Evolutionary conservation across 2,888 invertebrate genomes (phyloP), one percentile per base, ranked within the genome.

Genomic region (Trissonchulus sp.): DNA sequence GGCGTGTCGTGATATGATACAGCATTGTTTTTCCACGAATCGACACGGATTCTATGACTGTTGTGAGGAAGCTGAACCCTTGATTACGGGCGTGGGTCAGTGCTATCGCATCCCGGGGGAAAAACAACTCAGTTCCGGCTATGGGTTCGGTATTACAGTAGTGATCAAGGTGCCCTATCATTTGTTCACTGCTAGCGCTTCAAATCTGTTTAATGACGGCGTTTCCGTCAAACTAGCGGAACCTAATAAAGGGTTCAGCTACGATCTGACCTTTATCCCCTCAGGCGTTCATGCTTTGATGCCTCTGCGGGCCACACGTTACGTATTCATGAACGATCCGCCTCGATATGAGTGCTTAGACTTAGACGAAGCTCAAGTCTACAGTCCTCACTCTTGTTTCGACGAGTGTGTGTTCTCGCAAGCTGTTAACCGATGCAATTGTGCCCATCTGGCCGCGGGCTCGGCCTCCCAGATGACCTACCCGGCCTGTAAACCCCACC

Each of bases 141-240:
- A 78, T 75, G 81, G 81, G 0, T 78, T 79, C 63, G 82, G 81
- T 1, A 77, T 77, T 33, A 76, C 78, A 15, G 75, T 81, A 1
- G 77, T 81, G 2, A 75, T 82, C 63, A 77, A 76, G 62, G 74
- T 82, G 28, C 82, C 82, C 0, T 78, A 79, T n/a, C 71, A 80
- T n/a, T 8, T 30, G 30, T 72, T 65, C 48, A 30, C 60, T 2
- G n/a, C 60, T 8, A 60, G 60, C 60, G 73, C 60, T 30, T 80
- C 81, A 75, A 81, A 83, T 72, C 79, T 81, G 77, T 78, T 80
- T 15, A 81, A 80, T 76, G 80, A 82, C 76, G 83, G 83, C 33
- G 78, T 83, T 15, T 78, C 78, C 2, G 77, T 83, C 3, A 83
- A 83, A 72, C 74, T 83, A 23, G 82, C 80, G 2, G 81, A 80